Conservation (phyloP, 1,140 invertebrate genomes). For the Onthophagus taurus region DNA sequence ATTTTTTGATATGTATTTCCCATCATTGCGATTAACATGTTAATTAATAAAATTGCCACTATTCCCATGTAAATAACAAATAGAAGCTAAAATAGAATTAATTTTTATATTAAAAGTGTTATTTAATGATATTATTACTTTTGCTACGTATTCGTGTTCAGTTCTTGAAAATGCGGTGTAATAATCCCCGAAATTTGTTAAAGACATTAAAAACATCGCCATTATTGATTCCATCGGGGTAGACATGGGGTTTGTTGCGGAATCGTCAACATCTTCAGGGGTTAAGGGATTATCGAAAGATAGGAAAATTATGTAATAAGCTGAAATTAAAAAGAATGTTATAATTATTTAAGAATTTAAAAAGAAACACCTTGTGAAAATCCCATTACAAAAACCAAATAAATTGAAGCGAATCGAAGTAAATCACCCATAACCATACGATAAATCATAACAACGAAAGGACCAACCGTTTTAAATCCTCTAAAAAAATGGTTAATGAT, state of each 20-base stretch:
- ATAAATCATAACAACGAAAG: constrained; percentile 99
- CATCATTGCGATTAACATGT: constrained; percentile 99
- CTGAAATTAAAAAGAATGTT: constrained; percentile 43
- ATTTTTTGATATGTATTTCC: constrained; percentile 98
- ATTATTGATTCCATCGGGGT: constrained; percentile 89
- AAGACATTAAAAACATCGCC: constrained; percentile 96
- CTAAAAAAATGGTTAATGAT: constrained; percentile 31
- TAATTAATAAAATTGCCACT: constrained; percentile 88
- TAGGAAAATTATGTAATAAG: constrained; percentile 85
- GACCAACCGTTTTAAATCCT: constrained; percentile 95
- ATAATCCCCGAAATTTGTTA: constrained; percentile 93
- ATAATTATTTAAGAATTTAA: constrained; percentile 11
- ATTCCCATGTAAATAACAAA: constrained; percentile 96
- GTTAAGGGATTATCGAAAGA: constrained; percentile 73
- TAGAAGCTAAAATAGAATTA: constrained; percentile 54
- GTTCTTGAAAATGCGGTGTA: constrained; percentile 83
- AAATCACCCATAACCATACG: constrained; percentile 95
- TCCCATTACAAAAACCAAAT: constrained; percentile 93
- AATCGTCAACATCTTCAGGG: constrained; percentile 59
- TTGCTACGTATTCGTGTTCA: constrained; percentile 78
- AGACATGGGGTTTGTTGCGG: constrained; percentile 72
- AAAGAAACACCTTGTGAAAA: constrained; percentile 80
- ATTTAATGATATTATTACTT: constrained; percentile 46
- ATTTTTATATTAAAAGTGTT: not conserved
- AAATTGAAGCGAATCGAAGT: constrained; percentile 90